Evolutionary conservation across 2,888 invertebrate genomes (phyloP).

Genomic region (Leptinotarsa haldemani): DNA sequence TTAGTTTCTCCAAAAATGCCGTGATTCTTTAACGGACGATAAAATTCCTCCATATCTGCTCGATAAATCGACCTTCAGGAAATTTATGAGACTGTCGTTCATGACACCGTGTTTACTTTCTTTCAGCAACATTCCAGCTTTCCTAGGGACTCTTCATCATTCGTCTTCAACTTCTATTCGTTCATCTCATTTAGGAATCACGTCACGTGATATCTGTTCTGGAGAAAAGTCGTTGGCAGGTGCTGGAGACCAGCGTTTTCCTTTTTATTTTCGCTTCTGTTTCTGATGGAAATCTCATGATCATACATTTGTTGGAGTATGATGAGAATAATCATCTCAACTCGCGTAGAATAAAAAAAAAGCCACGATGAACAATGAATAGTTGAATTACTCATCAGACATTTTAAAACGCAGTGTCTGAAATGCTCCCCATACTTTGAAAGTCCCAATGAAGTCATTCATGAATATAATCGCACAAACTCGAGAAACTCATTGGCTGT

Average conservation of each 20-base stretch:
- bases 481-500: slow-evolving; percentile 22
- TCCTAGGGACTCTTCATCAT: neutral
- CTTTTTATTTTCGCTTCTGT: slow-evolving; percentile 14
- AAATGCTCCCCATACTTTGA: neutral
- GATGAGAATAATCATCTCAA: neutral
- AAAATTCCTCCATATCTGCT: neutral
- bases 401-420: too few relatives aligned
- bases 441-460: neutral
- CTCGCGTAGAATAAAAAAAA: neutral
- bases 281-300: neutral
- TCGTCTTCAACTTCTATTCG: neutral
- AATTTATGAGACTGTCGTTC: neutral
- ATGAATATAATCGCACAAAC: slow-evolving; percentile 27
- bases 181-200: slow-evolving; percentile 39
- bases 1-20: too few relatives aligned
- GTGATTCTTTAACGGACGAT: too few relatives aligned
- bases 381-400: too few relatives aligned
- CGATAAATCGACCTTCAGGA: neutral
- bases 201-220: slow-evolving; percentile 38
- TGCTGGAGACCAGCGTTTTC: neutral
- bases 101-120: neutral
- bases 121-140: slow-evolving; percentile 16
- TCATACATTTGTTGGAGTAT: slow-evolving; percentile 1
- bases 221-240: slow-evolving; percentile 25
- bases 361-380: too few relatives aligned